phyloP scores from a whole-genome alignment of 2,888 invertebrate species.

The Thysanoteuthis rhombus region DNA sequence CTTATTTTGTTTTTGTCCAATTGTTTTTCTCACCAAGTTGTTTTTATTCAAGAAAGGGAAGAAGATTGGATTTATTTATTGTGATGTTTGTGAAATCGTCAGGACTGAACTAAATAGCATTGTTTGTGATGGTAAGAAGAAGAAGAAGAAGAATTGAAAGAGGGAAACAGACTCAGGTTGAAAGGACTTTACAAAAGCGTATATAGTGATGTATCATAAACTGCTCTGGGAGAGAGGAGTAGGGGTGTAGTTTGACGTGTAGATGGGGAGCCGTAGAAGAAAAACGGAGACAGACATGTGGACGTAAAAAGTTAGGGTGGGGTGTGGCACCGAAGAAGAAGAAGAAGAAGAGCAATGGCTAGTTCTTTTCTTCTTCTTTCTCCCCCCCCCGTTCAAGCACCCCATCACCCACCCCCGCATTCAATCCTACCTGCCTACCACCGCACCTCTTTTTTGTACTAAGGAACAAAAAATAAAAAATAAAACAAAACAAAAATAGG shows the following conservation, averaged over 20 bases:
- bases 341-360: neutral
- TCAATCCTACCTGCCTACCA: neutral
- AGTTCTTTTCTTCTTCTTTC: neutral
- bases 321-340: neutral
- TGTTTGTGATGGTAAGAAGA: too few species aligned
- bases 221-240: too few species aligned
- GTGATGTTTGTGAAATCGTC: too few species aligned
- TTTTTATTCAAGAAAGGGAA: too few species aligned
- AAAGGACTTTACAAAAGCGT: too few species aligned
- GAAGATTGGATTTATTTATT: too few species aligned
- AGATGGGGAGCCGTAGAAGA: conserved; percentile 40
- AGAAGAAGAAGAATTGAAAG: too few species aligned
- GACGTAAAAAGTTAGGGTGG: conserved; percentile 36
- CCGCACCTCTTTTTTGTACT: neutral
- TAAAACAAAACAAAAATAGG: too few species aligned
- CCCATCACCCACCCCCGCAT: neutral
- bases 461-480: too few species aligned
- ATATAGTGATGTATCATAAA: too few species aligned
- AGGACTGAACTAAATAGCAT: too few species aligned
- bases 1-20: neutral
- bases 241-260: conserved; percentile 33
- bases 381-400: neutral
- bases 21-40: conserved; percentile 20
- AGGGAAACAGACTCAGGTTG: too few species aligned
- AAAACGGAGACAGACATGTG: conserved; percentile 44